Base-by-base conservation (phyloP, 2,113 vertebrate species). In the Catharus fuscescens region DNA sequence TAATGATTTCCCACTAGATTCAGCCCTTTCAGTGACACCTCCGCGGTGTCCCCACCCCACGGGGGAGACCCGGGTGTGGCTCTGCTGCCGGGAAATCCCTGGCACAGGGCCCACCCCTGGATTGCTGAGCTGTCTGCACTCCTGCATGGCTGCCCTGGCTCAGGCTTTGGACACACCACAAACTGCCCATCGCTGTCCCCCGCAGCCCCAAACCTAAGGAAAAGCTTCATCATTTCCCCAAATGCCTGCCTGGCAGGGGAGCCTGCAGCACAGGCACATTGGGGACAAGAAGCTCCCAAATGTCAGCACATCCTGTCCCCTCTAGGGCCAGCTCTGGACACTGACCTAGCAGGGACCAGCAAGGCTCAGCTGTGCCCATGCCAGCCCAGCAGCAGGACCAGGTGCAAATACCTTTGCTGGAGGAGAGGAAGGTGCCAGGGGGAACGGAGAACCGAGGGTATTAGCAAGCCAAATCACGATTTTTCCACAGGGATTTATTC, bases 331-430 rank as follows among this genome's bases (percentile, higher is more conserved):
- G 54, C 71, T 65, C 34, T 1, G 3, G 16, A 10, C 59, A 12
- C 0, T 32, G 57, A 62, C 48, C 74, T 6, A 8, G 19, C 57
- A 18, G 62, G 59, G 72, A 38, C 38, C 38, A 38, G 38, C 38
- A 38, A 38, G 38, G 38, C 38, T 38, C 38, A 18, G 48, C 44
- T 28, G 34, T 53, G 38, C 84, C 84, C 93, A 50, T 0, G 0
- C 32, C 20, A 4, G 24, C 47, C 42, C 5, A 0, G 74, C 76
- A 62, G 34, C 85, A 40, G 0, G 0, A 32, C 34, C 20, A 38
- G 24, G 14, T 3, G 73, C 45, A 81, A 83, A 85, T 9, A 20
- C 6, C 60, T 62, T 18, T 45, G 28, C 53, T 38, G 34, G 20
- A 79, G 44, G 54, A 54, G 31, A 54, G 26, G 34, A 45, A 38